phyloP scores from a whole-genome alignment of 1,140 invertebrate species.

The Goniozus legneri region DNA sequence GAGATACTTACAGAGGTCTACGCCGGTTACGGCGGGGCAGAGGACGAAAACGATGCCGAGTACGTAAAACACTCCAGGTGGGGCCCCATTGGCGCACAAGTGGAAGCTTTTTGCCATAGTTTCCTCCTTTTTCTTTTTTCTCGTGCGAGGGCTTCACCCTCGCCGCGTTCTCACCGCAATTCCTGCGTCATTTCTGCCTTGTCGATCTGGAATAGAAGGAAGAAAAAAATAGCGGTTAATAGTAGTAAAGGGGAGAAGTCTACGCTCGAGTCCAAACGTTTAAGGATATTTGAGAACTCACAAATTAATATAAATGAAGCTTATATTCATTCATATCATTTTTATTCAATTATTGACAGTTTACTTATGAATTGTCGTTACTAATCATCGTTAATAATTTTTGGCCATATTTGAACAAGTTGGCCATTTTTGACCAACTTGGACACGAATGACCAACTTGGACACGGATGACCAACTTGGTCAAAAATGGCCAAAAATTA shows the following conservation, averaged over 20 bases:
- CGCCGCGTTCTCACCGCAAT: slow-evolving; percentile 44
- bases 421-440: no score
- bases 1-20: slow-evolving; percentile 49
- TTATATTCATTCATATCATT: no score
- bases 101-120: slow-evolving; percentile 44
- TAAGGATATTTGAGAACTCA: background rate
- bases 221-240: slow-evolving; percentile 8
- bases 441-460: no score
- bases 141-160: slow-evolving; percentile 43
- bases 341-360: no score
- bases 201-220: slow-evolving; percentile 38
- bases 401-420: no score
- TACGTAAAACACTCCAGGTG: slow-evolving; percentile 39
- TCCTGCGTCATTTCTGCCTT: slow-evolving; percentile 40
- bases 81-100: slow-evolving; percentile 38
- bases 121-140: slow-evolving; percentile 26
- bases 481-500: no score
- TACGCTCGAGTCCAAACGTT: background rate
- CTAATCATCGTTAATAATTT: no score
- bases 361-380: no score
- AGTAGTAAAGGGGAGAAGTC: background rate
- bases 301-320: no score
- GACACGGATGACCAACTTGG: no score
- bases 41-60: slow-evolving; percentile 32
- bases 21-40: slow-evolving; percentile 31